Conservation (phyloP, 2,797 vertebrate genomes). For the Dendrocincla fuliginosa region DNA sequence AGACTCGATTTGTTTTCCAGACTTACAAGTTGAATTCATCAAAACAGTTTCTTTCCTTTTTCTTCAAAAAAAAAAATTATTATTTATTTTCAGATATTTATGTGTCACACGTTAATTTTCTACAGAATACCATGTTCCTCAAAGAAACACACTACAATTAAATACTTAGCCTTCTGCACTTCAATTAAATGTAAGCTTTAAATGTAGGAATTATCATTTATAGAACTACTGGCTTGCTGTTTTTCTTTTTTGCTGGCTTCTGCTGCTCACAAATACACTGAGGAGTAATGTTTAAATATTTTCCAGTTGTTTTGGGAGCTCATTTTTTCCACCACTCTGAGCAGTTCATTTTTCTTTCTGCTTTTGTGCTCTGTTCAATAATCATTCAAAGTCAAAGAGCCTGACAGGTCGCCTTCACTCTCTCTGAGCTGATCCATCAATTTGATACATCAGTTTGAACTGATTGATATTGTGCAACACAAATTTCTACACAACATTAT, state of each 20-base stretch:
- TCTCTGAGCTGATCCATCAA: not conserved
- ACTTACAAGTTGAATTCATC: not conserved
- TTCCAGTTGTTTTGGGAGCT: constrained; percentile 5
- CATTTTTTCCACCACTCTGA: not conserved
- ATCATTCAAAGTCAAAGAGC: not conserved
- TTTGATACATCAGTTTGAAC: not conserved
- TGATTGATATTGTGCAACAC: not conserved
- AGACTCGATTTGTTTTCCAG: not conserved
- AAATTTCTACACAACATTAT: not conserved
- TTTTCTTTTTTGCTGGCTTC: constrained; percentile 25
- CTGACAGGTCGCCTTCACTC: not conserved
- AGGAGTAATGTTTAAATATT: not conserved
- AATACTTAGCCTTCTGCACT: not conserved
- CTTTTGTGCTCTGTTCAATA: not conserved
- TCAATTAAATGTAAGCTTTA: not conserved
- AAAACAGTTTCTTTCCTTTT: not conserved
- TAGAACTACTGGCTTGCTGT: not conserved
- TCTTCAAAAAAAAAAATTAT: not conserved
- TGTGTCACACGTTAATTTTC: not conserved
- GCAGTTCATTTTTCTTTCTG: not conserved
- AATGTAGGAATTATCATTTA: not conserved
- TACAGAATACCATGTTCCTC: not conserved
- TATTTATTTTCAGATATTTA: not conserved
- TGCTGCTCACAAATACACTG: not conserved
- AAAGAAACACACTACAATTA: not conserved